Base-by-base conservation (phyloP, 2,888 invertebrate genomes). In the Cosmia pyralina region DNA sequence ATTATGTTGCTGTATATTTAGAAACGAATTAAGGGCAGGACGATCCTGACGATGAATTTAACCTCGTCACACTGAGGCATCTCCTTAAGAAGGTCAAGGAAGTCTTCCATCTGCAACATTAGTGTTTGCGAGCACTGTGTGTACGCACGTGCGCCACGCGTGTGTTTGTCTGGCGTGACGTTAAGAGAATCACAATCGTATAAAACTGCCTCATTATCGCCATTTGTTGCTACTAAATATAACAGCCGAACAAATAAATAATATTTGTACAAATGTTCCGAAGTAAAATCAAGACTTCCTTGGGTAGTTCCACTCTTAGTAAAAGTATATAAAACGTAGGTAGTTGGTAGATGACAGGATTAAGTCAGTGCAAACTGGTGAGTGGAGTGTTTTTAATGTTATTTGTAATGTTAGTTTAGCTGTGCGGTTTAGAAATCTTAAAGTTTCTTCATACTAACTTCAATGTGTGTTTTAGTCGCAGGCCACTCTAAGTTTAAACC, bases 131-230 rank as follows among this genome's bases (percentile, higher is more conserved):
- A 8, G 28, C 76, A 10, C 28, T 82, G 28, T 28, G 69, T 77
- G 85, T 75, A 78, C 82, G 79, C 85, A 85, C 78, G 78, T 71
- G 80, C 59, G 70, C 58, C 22, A 13, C 46, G 68, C 74, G 71
- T 72, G 48, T 85, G 82, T 85, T 85, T 85, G 81, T 77, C 41
- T 53, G 48, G 58, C 66, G 70, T 85, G 81, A 77, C 81, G 85
- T 72, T 77, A 81, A 76, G 79, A 79, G 86, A 81, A 85, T 84
- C 69, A 84, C 76, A 85, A 84, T 82, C 70, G 72, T 50, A 74
- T 82, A 63, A 77, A 73, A 77, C 64, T 69, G 34, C 70, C 72
- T 79, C 72, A 80, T 84, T 85, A 85, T 67, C 57, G n/a, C 11
- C 74, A 58, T 73, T 81, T 77, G 63, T 81, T 64, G 57, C 53